A percentile compares a stretch with the other conserved stretches of the same genome.
Evolutionary conservation across 2,113 vertebrate species (phyloP).

Genomic region (Salvelinus namaycush): DNA sequence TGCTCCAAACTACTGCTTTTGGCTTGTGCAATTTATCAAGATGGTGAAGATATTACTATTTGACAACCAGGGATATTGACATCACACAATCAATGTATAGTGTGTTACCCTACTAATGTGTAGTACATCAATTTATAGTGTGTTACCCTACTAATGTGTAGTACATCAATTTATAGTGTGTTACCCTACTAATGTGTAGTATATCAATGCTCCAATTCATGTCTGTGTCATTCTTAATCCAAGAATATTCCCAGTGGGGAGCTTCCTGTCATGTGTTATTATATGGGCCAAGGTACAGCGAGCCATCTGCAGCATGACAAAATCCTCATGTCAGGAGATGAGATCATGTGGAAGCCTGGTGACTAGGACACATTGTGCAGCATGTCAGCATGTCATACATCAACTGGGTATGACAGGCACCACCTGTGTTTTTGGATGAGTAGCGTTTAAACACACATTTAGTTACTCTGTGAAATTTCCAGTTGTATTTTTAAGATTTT

Average conservation of each 20-base stretch:
- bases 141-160: too few species aligned
- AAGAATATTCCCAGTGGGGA: constrained; percentile 31
- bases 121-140: too few species aligned
- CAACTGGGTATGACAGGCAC: too few species aligned
- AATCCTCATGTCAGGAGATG: constrained; percentile 38
- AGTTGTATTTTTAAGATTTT: too few species aligned
- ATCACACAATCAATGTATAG: constrained; percentile 11
- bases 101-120: too few species aligned
- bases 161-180: not conserved
- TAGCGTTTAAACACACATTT: too few species aligned
- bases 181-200: not conserved
- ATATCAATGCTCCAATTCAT: constrained; percentile 7
- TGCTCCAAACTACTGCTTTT: constrained; percentile 20
- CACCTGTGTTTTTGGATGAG: too few species aligned
- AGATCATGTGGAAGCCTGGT: constrained; percentile 14
- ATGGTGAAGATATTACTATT: constrained; percentile 10
- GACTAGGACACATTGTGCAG: constrained; percentile 1
- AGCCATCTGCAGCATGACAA: constrained; percentile 51
- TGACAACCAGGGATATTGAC: constrained; percentile 21
- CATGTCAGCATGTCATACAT: not conserved
- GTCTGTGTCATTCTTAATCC: constrained; percentile 42
- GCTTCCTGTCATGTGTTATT: constrained; percentile 11
- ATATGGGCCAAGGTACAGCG: constrained; percentile 30
- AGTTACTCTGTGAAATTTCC: too few species aligned
- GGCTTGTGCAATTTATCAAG: not conserved